phyloP scores from a whole-genome alignment of 2,797 vertebrate genomes.

The Epinephelus coioides region DNA sequence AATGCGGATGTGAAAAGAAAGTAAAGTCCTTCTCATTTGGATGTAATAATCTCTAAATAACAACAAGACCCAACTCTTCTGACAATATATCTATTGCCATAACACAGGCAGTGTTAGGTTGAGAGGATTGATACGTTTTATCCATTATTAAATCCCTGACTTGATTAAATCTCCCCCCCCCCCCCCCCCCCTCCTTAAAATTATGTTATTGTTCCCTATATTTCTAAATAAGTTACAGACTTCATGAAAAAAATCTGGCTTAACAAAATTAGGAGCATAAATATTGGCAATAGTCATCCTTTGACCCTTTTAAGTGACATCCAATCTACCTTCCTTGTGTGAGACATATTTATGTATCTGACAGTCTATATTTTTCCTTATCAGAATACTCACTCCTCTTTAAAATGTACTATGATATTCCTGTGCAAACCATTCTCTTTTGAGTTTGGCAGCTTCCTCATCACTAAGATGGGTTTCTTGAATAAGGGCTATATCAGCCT shows the following conservation, averaged over 20 bases:
- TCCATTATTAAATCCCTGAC: too few relatives aligned
- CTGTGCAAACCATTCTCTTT: slow-evolving; percentile 1
- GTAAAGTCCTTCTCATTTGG: too few relatives aligned
- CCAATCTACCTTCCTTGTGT: slow-evolving; percentile 14
- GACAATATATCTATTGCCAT: too few relatives aligned
- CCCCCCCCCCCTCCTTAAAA: too few relatives aligned
- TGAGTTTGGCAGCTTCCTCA: slow-evolving; percentile 14
- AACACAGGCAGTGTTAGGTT: too few relatives aligned
- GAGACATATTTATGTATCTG: slow-evolving; percentile 7
- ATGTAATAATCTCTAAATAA: too few relatives aligned
- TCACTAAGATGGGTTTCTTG: slow-evolving; percentile 7
- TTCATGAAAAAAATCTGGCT: slow-evolving; percentile 8
- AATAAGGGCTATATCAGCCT: slow-evolving; percentile 17
- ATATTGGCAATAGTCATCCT: slow-evolving; percentile 19
- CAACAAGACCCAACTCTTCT: too few relatives aligned
- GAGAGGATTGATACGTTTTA: too few relatives aligned
- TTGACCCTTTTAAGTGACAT: slow-evolving; percentile 8
- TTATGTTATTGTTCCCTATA: too few relatives aligned
- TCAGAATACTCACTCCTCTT: slow-evolving; percentile 2
- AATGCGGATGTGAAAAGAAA: too few relatives aligned
- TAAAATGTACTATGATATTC: slow-evolving; percentile 7
- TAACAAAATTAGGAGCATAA: slow-evolving; percentile 7
- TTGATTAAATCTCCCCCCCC: too few relatives aligned
- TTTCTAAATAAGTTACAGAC: not conserved
- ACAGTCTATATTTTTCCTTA: slow-evolving; percentile 15